Evolutionary conservation across 2,888 invertebrate species (phyloP).

Genomic region (Eilema griseolum): DNA sequence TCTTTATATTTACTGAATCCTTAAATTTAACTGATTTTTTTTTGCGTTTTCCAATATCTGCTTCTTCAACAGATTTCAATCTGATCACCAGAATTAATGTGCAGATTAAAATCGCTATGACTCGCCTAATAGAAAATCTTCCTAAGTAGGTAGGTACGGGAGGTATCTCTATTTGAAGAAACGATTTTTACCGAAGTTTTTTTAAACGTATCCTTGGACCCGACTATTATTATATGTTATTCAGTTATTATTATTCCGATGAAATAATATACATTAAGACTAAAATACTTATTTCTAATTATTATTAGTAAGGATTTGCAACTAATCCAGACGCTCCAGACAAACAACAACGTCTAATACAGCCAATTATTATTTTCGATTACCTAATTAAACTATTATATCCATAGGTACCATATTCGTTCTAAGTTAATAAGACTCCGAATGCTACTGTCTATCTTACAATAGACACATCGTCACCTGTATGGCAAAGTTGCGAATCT

Average conservation of each 20-base stretch:
- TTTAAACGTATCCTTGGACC: not conserved
- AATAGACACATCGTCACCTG: no score
- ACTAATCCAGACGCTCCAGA: not conserved
- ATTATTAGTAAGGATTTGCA: not conserved
- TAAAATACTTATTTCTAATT: not conserved
- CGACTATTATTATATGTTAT: not conserved
- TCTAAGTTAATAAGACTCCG: constrained; percentile 34
- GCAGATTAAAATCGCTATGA: no score
- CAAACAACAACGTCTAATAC: not conserved
- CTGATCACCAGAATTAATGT: no score
- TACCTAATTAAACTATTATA: constrained; percentile 12
- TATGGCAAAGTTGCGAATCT: no score
- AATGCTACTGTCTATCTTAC: constrained; percentile 44
- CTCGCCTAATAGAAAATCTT: no score
- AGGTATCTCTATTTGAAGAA: no score
- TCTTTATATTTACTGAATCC: no score
- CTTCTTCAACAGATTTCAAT: no score
- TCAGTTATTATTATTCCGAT: not conserved
- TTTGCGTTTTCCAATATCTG: no score
- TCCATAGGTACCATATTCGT: constrained; percentile 24
- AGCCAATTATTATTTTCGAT: not conserved
- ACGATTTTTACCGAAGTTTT: not conserved
- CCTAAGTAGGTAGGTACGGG: no score
- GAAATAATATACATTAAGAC: no score
- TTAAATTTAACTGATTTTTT: no score